Evolutionary conservation across 2,797 vertebrate genomes (phyloP).

Genomic region (Chlorospingus flavigularis): DNA sequence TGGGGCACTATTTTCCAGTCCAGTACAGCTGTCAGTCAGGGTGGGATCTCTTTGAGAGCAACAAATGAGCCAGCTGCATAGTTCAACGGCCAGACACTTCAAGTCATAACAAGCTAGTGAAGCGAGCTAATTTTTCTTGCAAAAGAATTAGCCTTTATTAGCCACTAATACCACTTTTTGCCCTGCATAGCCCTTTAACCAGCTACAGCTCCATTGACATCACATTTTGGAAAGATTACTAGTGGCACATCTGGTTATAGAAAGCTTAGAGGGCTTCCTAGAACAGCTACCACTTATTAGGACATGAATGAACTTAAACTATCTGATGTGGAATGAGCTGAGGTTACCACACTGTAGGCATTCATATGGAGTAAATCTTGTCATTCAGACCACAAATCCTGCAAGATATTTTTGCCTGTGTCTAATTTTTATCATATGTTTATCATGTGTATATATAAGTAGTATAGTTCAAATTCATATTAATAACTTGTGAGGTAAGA

Average conservation of each 20-base stretch:
- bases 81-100: constrained; percentile 68
- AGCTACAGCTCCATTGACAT: constrained; percentile 61
- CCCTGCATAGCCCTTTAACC: constrained; percentile 55
- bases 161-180: constrained; percentile 61
- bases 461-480: not conserved
- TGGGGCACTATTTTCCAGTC: constrained; percentile 53
- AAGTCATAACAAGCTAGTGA: constrained; percentile 74
- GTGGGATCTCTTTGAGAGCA: constrained; percentile 60
- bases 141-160: constrained; percentile 74
- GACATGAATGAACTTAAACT: not conserved
- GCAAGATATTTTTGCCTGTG: not conserved
- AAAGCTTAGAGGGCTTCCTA: constrained; percentile 41
- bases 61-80: constrained; percentile 71
- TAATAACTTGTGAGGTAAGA: not conserved
- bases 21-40: constrained; percentile 54
- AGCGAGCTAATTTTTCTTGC: constrained; percentile 72
- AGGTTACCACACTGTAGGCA: not conserved
- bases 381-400: not conserved
- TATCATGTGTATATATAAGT: not conserved
- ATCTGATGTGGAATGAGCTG: not conserved
- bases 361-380: not conserved
- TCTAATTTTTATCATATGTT: not conserved
- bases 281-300: not conserved
- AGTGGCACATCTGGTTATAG: constrained; percentile 14
- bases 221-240: constrained; percentile 45